A percentile compares a stretch with the other conserved stretches of the same genome.
phyloP scores from a whole-genome alignment of 2,888 invertebrate species.

The Lithophane ornitopus region DNA sequence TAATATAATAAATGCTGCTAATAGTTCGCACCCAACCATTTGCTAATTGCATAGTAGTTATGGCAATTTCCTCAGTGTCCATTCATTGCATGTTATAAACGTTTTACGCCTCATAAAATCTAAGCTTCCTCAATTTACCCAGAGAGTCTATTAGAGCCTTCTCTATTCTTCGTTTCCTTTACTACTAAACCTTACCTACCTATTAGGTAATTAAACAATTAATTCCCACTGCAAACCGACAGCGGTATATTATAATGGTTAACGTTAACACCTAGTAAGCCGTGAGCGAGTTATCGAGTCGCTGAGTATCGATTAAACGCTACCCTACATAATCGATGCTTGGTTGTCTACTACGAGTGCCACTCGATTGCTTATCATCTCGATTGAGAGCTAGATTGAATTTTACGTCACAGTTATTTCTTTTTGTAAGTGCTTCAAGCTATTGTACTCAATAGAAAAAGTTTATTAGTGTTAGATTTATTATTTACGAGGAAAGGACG shows the following conservation, averaged over 20 bases:
- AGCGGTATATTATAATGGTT: neutral
- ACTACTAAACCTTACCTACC: constrained; percentile 1
- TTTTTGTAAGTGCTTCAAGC: neutral
- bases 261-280: constrained; percentile 35
- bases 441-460: no score
- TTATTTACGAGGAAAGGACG: no score
- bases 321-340: constrained; percentile 49
- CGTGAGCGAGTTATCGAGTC: constrained; percentile 17
- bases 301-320: constrained; percentile 62
- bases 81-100: neutral
- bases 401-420: neutral
- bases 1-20: neutral
- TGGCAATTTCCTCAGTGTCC: neutral
- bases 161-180: neutral
- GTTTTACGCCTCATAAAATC: neutral
- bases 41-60: neutral
- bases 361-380: constrained; percentile 45
- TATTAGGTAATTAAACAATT: constrained; percentile 21
- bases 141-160: neutral
- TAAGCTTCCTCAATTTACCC: neutral
- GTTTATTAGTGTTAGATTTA: no score
- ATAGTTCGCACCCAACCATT: neutral
- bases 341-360: constrained; percentile 4
- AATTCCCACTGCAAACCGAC: neutral
- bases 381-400: neutral